Evolutionary conservation across 2,888 invertebrate species (phyloP).

Genomic region (Lissonota sp.): DNA sequence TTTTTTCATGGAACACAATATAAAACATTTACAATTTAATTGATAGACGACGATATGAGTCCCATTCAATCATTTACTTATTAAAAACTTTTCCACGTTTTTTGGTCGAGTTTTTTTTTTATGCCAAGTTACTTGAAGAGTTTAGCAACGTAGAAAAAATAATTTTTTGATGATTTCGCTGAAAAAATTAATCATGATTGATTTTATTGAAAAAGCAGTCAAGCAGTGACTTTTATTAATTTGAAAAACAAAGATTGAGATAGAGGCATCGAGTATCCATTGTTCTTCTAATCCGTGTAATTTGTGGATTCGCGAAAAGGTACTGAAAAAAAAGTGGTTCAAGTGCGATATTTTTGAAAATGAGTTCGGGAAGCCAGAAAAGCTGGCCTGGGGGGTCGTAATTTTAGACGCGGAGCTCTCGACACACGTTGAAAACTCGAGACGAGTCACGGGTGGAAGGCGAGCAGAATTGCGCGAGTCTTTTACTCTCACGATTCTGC

Average conservation of each 20-base stretch:
- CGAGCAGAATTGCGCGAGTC: constrained; percentile 20
- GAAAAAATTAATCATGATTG: background rate
- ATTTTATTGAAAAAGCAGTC: no score
- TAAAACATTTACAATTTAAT: background rate
- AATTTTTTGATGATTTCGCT: background rate
- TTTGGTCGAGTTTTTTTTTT: no score
- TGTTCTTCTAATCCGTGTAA: no score
- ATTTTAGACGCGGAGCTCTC: constrained; percentile 57
- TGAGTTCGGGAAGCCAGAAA: constrained; percentile 54
- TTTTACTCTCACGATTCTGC: constrained; percentile 6
- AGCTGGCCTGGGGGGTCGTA: constrained; percentile 45
- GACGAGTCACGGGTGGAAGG: constrained; percentile 40
- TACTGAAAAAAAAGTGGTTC: constrained; percentile 53
- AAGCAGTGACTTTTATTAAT: no score
- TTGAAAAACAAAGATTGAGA: no score
- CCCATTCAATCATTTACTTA: no score
- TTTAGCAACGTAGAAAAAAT: background rate
- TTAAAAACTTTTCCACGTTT: no score
- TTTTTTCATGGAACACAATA: constrained; percentile 34
- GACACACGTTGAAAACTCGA: constrained; percentile 17
- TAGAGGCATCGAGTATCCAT: no score
- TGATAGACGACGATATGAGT: no score
- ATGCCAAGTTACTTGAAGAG: no score
- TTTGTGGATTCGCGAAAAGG: background rate
- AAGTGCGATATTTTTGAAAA: constrained; percentile 63